A percentile compares a stretch with the other conserved stretches of the same genome.
These are phyloP conservation scores for Elephas maximus DNA, from an alignment of 2,113 vertebrate species.

Conservation along the genomic window DNA sequence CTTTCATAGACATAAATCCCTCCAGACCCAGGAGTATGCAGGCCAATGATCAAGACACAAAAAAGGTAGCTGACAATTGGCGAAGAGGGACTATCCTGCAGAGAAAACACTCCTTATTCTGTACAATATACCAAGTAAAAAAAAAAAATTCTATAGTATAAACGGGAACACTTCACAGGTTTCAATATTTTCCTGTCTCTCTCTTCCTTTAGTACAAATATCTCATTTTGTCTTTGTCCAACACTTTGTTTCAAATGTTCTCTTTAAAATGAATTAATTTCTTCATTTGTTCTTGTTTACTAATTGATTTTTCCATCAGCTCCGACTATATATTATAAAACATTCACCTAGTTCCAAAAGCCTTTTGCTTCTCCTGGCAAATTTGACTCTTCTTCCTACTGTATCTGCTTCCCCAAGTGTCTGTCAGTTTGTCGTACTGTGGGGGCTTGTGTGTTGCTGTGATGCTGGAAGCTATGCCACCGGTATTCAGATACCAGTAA, in stretches of 20 bases:
- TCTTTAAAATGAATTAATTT: neutral
- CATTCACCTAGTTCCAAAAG: neutral
- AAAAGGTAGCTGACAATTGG: neutral
- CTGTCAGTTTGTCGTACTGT: too few species aligned
- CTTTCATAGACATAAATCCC: neutral
- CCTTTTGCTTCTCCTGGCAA: neutral
- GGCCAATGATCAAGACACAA: neutral
- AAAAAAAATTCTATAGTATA: neutral
- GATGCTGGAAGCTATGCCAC: too few species aligned
- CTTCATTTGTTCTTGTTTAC: neutral
- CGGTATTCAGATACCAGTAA: too few species aligned
- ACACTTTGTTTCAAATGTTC: conserved; percentile 9
- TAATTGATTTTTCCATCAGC: neutral
- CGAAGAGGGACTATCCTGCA: neutral
- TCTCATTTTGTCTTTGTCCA: neutral
- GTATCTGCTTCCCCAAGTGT: neutral
- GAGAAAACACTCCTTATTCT: neutral
- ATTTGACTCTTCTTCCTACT: neutral
- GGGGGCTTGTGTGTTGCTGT: too few species aligned
- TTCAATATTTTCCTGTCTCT: neutral
- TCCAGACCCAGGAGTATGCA: neutral
- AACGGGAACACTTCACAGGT: neutral
- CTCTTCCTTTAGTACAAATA: neutral
- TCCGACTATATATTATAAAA: neutral
- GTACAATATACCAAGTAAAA: neutral